Base-by-base conservation (phyloP, 1,140 invertebrate species). In the Drosophila azteca region DNA sequence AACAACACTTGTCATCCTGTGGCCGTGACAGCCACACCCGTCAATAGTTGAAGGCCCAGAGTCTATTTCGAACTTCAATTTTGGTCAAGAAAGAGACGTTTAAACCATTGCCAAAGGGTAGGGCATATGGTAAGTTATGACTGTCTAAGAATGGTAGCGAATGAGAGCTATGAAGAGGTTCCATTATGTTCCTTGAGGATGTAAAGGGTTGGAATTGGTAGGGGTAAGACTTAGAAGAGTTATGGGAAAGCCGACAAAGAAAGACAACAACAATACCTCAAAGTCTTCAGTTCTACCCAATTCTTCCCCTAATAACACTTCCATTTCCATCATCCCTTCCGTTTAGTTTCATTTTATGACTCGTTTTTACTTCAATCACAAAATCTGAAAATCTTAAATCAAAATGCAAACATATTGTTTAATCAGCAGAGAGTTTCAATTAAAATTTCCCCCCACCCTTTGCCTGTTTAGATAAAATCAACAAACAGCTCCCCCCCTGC, bases 11-110 rank as follows among this genome's bases (percentile, higher is more conserved):
- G 66, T 50, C 51, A 66, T 70, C 45, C 63, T 44, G 62, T 57
- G 63, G 41, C 57, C 64, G 79, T 78, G 60, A 68, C 79, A 65
- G 68, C 70, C 48, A 51, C 72, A 73, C 44, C 50, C 61, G 55
- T 65, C 51, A 63, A 54, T 73, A 61, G 58, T 41, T 41, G 55
- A 22, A 57, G 22, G 22, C 58, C 35, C 31, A 13, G 13, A 13
- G 26, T 22, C 20, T 11, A 35, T 22, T 7, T 41, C 13, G 20
- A 26, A 24, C 29, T 44, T 35, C 22, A 15, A 29, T 24, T 58
- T 41, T 31, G 17, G 41, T 15, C 0, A 58, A 50, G 43, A 50
- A 29, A 22, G 44, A 66, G 54, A 43, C 39, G 58, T 59, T 49
- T 11, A 9, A 35, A 8, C 9, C 31, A 35, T 35, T 31, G 41